Evolutionary conservation across 2,113 vertebrate genomes (phyloP), one percentile per base, ranked within the genome.

Genomic region (Nothobranchius furzeri): DNA sequence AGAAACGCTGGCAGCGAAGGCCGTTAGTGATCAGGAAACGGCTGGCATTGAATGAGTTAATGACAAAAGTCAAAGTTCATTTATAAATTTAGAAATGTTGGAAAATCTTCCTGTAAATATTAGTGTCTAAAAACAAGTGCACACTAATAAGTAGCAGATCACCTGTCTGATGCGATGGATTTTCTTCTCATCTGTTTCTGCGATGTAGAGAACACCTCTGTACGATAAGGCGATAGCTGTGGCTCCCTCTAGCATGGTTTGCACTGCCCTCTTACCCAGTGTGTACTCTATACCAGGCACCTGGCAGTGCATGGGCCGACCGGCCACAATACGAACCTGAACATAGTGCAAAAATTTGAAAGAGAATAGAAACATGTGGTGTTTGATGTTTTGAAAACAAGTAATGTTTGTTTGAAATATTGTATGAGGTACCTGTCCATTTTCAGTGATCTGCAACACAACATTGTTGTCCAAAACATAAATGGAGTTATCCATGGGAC

Each of bases 401-500:
- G 37, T 8, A 1, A 30, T 30, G 2, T 30, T 30, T 30, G 30
- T 30, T 30, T 30, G 37, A 40, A 4, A 40, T 40, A 30, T 3
- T 4, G 30, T 30, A 30, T 30, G 30, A 30, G 30, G 30, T 78
- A 91, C 90, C 90, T 99, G 97, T 0, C 96, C 92, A 69, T 99
- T 98, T 76, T 99, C 97, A 0, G 97, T 98, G 89, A 99, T 98
- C 93, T 99, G 98, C 51, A 99, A 83, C 47, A 99, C 96, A 0
- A 99, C 95, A 1, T 99, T 99, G 88, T 99, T 99, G 90, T 99
- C 98, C 92, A 99, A 78, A 66, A 99, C 96, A 0, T 96, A 99
- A 73, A 99, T 96, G 78, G 98, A 99, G 86, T 99, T 99, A 76
- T 99, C 98, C 96, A 99, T 98, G 0, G 98, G 98, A 88, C 98